Evolutionary conservation across 2,888 invertebrate genomes (phyloP), one percentile per base, ranked within the genome.

Genomic region (Rotaria socialis): DNA sequence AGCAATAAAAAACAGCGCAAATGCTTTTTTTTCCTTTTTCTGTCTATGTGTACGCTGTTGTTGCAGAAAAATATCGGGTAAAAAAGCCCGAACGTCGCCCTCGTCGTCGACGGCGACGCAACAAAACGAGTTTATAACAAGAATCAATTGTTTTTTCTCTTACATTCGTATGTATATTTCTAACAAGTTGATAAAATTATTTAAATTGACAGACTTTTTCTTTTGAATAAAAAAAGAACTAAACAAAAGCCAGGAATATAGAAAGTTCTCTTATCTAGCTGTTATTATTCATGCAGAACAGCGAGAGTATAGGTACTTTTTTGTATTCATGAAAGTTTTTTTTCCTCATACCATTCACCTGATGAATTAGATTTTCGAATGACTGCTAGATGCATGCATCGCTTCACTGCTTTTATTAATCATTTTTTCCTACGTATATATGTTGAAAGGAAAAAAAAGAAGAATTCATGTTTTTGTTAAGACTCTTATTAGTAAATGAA

Each of bases 11-110:
- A 67, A 67, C 35, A 14, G 67, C 35, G 8, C 52, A 52, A n/a
- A 27, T 16, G 67, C 67, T 67, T 67, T 67, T 67, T 67, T 67
- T 67, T 67, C 27, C 67, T 67, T 67, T 41, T 35, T 67, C 67
- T 67, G 35, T 67, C 35, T 67, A 19, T 67, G 14, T 67, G 67
- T 67, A 35, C 19, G 67, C 67, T 67, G 67, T 67, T 67, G 67
- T 67, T 67, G 67, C 67, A 67, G 67, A 67, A 67, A 67, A 67
- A 67, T 67, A 67, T 67, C 67, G 67, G 67, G 35, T 67, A 19
- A 67, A 67, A 67, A 67, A 55, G 22, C 19, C 16, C 67, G 67
- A 67, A 67, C 67, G 41, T 67, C 35, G 67, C 27, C 58, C n/a
- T 19, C 2, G 55, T 55, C 55, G 55, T 22, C 55, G 55, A 16